Evolutionary conservation across 1,140 invertebrate species (phyloP), one percentile per base, ranked within the genome.

Genomic region (Danaus melanippus): DNA sequence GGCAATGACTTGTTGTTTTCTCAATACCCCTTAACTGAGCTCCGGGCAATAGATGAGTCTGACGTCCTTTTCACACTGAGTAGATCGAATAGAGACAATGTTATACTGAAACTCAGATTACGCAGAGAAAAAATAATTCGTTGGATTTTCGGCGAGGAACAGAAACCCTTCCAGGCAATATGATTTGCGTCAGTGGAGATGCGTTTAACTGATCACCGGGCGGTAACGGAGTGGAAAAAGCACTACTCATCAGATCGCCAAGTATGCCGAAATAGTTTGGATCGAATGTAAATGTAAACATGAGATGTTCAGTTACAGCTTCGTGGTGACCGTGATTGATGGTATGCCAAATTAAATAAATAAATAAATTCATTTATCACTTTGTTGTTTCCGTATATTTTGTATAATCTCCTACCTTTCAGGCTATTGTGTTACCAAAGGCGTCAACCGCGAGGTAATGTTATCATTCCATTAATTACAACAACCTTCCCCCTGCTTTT

Each of bases 381-480:
- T 49, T 59, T 54, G 12, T 32, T 50, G 44, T 12, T 65, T 56
- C 51, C 59, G 58, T 53, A 58, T 67, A 60, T 66, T 62, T 62
- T 60, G 32, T 52, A 64, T 61, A 63, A 65, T 60, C 52, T 48
- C 50, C 58, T 57, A 61, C 62, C 58, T 67, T 60, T 48, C 42
- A 57, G 57, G 69, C 62, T 73, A 73, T 71, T 74, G 64, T 71
- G 50, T 73, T 68, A 66, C 58, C 57, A 69, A 71, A 77, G 71
- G 78, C 74, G 74, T 75, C 71, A 68, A 79, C 79, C 76, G 52
- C 73, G 59, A 82, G 77, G 79, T 84, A 86, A 86, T 84, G 79
- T 86, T 86, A 86, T 86, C 80, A 86, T 86, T 86, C 69, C 78
- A 86, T 86, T 86, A 86, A 86, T 86, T 86, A 86, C 80, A 79